These are phyloP conservation scores for Bicyclus anynana DNA, from an alignment of 1,140 invertebrate species.

Conservation along the genomic window DNA sequence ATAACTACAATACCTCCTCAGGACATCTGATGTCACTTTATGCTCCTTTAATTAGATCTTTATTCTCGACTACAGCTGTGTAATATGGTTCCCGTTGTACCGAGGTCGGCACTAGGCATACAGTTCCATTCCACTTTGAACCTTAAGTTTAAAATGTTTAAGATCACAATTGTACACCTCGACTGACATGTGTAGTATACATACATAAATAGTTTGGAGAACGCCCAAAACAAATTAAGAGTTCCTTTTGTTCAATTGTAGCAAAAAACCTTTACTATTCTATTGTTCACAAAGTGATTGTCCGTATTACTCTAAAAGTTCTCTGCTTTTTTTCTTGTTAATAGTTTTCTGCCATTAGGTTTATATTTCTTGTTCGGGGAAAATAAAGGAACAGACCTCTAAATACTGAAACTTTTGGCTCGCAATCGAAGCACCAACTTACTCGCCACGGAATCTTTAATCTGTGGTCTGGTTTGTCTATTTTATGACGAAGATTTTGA, in stretches of 20 bases:
- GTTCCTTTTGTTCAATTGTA: conserved; percentile 27
- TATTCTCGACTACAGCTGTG: conserved; percentile 23
- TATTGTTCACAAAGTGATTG: conserved; percentile 22
- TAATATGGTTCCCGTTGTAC: conserved; percentile 22
- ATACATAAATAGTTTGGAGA: conserved; percentile 26
- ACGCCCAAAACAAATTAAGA: conserved; percentile 28
- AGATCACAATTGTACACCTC: not conserved
- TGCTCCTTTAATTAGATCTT: conserved; percentile 25
- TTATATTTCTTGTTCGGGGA: not conserved
- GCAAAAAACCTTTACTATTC: conserved; percentile 16
- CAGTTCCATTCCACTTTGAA: not conserved
- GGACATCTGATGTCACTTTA: conserved; percentile 23
- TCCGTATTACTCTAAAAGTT: conserved; percentile 6
- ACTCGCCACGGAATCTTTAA: too few species aligned
- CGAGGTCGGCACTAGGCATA: not conserved
- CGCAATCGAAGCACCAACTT: too few species aligned
- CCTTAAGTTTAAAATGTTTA: not conserved
- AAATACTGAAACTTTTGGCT: too few species aligned
- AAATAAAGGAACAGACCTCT: not conserved
- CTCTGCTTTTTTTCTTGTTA: conserved; percentile 2
- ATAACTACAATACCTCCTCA: conserved; percentile 12
- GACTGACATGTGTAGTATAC: conserved; percentile 3
- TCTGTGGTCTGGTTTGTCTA: too few species aligned
- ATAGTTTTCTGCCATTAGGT: not conserved
- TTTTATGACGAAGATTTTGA: too few species aligned